Evolutionary conservation across 2,113 vertebrate genomes (phyloP), one percentile per base, ranked within the genome.

Genomic region (Hoplias malabaricus): DNA sequence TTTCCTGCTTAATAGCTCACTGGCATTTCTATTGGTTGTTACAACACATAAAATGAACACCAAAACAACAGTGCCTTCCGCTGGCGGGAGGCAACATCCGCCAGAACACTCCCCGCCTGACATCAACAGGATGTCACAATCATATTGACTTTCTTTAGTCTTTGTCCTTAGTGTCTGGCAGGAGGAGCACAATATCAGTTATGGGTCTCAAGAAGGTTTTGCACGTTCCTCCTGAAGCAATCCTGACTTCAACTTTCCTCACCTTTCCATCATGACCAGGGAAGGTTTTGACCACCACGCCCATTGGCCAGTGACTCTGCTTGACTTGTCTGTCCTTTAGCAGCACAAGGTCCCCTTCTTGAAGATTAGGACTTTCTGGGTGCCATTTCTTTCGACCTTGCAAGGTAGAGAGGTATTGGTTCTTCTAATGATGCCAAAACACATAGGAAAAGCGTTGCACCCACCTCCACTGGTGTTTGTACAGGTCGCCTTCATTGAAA

Each of bases 341-440:
- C 12, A 74, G 21, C 9, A 66, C 63, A 38, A 66, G n/a, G 71
- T 73, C 70, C 23, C 33, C 70, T 40, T 38, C 50, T 25, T 73
- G 23, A 11, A 73, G 50, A 12, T 73, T 54, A 42, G 40, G 40
- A 7, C 40, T 42, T 42, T 42, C 40, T 42, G 40, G 2, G 8
- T 42, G 40, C 40, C 40, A 42, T 42, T 42, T 42, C 40, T 12
- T 42, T 42, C 40, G 2, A 42, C 40, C 40, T 42, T 42, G 40
- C 40, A 42, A 42, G 40, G 40, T 42, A 42, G 40, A 42, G 2
- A 42, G 40, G 40, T 42, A 42, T 9, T 42, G 40, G 40, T 42
- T 42, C 8, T 42, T 42, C 40, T 12, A 42, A 9, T 12, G 40
- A 42, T 42, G 40, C 40, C 40, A 42, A 12, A 42, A 42, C 13